Evolutionary conservation across 1,140 invertebrate genomes (phyloP).

Genomic region (Melitaea cinxia): DNA sequence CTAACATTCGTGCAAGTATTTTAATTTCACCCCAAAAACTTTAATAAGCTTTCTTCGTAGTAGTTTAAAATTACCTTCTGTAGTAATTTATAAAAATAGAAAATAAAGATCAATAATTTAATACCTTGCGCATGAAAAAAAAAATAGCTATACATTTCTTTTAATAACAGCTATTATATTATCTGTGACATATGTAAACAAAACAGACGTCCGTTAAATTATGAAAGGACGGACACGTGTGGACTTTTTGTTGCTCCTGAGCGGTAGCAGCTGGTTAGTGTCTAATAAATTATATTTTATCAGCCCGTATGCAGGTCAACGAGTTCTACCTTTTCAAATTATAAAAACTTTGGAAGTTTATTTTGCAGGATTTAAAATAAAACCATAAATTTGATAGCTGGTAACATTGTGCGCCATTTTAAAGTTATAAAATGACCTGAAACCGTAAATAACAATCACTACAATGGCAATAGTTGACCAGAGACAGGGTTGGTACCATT

Average conservation of each 20-base stretch:
- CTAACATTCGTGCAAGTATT: neutral
- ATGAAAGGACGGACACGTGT: conserved; percentile 20
- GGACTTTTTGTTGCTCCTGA: conserved; percentile 14
- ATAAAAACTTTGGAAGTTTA: neutral
- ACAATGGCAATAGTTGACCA: no score
- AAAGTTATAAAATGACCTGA: no score
- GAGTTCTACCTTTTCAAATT: neutral
- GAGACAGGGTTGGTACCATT: no score
- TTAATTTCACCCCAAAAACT: neutral
- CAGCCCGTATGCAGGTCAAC: conserved; percentile 11
- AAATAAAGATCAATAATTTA: no score
- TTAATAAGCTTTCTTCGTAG: no score
- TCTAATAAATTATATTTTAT: conserved; percentile 27
- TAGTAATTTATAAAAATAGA: neutral
- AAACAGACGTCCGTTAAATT: conserved; percentile 23
- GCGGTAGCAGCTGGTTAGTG: conserved; percentile 21
- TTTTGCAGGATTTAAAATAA: neutral
- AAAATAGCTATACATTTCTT: no score
- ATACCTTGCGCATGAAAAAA: no score
- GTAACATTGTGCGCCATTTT: neutral
- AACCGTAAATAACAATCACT: no score
- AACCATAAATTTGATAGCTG: neutral
- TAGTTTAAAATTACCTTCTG: no score
- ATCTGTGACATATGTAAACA: conserved; percentile 28
- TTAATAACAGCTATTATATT: conserved; percentile 23